Conservation (phyloP, 2,797 vertebrate species). For the Acanthurus lineatus region DNA sequence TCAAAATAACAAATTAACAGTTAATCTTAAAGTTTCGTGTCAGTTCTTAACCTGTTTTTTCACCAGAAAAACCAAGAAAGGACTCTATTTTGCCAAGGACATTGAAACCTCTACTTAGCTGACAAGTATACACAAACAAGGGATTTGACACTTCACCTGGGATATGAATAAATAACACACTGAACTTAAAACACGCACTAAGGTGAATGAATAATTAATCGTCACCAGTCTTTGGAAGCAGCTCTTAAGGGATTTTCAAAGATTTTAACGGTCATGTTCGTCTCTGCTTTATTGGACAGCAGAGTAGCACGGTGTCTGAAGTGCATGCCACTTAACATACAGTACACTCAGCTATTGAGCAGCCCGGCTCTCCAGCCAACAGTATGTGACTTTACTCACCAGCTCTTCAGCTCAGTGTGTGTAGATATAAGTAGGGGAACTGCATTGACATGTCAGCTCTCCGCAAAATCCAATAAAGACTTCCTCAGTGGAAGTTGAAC, state of each 20-base stretch:
- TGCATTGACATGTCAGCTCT: constrained; percentile 14
- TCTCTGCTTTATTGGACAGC: constrained; percentile 43
- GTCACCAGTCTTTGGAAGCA: constrained; percentile 33
- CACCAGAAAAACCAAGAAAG: not conserved
- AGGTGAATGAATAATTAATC: constrained; percentile 61
- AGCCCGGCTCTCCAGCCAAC: not conserved
- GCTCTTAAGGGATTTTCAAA: constrained; percentile 47
- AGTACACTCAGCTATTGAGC: constrained; percentile 26
- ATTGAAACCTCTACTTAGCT: constrained; percentile 28
- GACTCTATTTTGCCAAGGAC: not conserved
- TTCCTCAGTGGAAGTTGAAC: constrained; percentile 23
- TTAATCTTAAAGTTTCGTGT: not conserved
- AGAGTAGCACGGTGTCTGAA: constrained; percentile 10
- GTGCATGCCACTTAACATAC: constrained; percentile 24
- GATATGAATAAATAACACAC: constrained; percentile 58
- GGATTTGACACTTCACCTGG: constrained; percentile 51
- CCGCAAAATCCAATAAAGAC: constrained; percentile 37
- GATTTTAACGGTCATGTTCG: constrained; percentile 42
- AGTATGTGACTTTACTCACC: constrained; percentile 3
- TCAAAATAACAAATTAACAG: not conserved
- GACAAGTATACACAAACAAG: constrained; percentile 55
- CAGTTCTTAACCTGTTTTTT: not conserved
- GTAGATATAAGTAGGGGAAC: constrained; percentile 1
- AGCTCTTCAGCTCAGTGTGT: not conserved
- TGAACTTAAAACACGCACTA: constrained; percentile 47